phyloP scores from a whole-genome alignment of 2,797 vertebrate genomes.

The Acanthornis magna region DNA sequence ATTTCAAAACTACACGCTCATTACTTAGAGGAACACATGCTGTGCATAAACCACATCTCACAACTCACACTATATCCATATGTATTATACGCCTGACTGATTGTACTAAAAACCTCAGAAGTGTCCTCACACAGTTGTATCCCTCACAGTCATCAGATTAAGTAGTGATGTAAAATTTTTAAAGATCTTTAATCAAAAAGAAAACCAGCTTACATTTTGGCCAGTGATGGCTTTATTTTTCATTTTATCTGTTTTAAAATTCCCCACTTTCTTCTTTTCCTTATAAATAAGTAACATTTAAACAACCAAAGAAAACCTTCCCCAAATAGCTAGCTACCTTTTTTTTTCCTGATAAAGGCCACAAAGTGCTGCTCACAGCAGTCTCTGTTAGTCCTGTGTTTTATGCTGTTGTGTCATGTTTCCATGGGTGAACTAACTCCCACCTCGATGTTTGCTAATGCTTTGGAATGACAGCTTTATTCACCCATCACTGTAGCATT shows the following conservation, averaged over 20 bases:
- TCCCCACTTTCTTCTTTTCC: neutral
- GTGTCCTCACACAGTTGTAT: neutral
- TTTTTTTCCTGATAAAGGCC: neutral
- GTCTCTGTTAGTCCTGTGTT: neutral
- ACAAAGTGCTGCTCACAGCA: neutral
- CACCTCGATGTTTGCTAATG: neutral
- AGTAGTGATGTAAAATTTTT: neutral
- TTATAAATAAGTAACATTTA: neutral
- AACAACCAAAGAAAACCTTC: neutral
- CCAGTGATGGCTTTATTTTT: neutral
- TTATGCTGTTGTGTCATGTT: neutral
- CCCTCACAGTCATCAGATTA: neutral
- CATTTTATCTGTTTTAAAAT: neutral
- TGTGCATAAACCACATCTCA: neutral
- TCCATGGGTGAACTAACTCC: neutral
- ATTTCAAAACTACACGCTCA: neutral
- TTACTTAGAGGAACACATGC: neutral
- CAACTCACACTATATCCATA: neutral
- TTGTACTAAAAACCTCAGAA: neutral
- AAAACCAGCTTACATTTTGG: neutral
- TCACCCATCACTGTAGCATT: neutral
- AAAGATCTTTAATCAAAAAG: neutral
- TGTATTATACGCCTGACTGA: neutral
- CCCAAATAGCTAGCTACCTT: neutral
- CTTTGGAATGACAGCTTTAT: slow-evolving; percentile 6